Base-by-base conservation (phyloP, 2,113 vertebrate species). In the Collichthys lucidus region DNA sequence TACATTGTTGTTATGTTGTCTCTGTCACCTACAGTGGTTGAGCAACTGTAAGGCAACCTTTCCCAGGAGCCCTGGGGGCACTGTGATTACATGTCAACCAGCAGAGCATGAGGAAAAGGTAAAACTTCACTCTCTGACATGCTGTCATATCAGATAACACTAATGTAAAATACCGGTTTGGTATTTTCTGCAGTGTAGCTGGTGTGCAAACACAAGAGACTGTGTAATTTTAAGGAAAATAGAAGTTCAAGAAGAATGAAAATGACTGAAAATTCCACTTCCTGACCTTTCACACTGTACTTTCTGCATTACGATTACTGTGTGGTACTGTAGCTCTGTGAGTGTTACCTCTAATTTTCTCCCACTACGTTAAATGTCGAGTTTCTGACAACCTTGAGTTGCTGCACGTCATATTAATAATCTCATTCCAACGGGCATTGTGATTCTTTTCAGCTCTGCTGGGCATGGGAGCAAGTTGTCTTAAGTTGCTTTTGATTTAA, bases 1-100 rank as follows among this genome's bases (percentile, higher is more conserved):
- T 59, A 44, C 2, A 19, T 24, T 42, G 9, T 62, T 14, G 64
- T 72, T 8, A 55, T 64, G 53, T 11, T 62, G 26, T 52, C 4
- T 87, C 5, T 79, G 61, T 84, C n/a, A 76, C 14, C 6, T 12
- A 46, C 89, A 99, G 98, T 99, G 98, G 98, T 91, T 99, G 88
- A 96, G 94, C 91, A 98, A 97, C 86, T 99, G 97, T 89, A 98
- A 98, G 90, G 95, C 96, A 83, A 96, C 97, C 0, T 99, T 99
- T 93, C 94, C 96, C 79, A 96, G 93, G 42, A 96, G 94, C 77
- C 92, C 96, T 47, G 95, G 92, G 87, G 96, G 96, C 74, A 93
- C 61, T 0, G 82, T 91, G 56, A 56, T 87, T 42, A 86, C 81
- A 74, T 82, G 70, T 65, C 93, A 93, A 55, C 96, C 96, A 52